Evolutionary conservation across 2,113 vertebrate genomes (phyloP), one percentile per base, ranked within the genome.

Genomic region (Corydoras maculifer): DNA sequence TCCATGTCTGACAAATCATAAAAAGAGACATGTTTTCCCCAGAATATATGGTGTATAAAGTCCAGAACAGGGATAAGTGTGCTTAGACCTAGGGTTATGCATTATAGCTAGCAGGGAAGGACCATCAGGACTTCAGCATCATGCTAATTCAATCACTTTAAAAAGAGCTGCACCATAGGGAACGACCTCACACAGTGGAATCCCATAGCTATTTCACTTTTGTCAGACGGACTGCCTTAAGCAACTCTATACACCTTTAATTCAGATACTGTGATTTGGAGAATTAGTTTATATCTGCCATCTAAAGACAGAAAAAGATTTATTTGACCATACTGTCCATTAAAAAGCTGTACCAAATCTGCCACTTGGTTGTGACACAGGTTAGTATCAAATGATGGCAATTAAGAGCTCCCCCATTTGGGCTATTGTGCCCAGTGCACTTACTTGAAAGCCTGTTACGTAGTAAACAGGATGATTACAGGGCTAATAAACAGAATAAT

Each of bases 241-340:
- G 86, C 85, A 75, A 80, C 73, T 61, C 75, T 76, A 43, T 43
- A 70, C 78, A 82, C 77, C 77, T 80, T 73, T 81, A 77, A 84
- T 85, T 81, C 82, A 76, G 75, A 80, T 77, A 85, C 75, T 76
- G 73, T 30, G 58, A 68, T 79, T 77, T 43, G 35, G 35, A 43
- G 35, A 43, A 43, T 43, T 43, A 43, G 35, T 43, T 43, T 43
- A 4, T 43, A 43, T 43, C 35, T 43, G 35, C 35, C 73, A 75
- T 82, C 83, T 88, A 85, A 86, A 80, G 83, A 85, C 81, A 86
- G 86, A 81, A 86, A 80, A 87, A 85, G 86, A 85, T 82, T 82
- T 78, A 84, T 87, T 85, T 81, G 82, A 76, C 84, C 79, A 85
- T 77, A 75, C 78, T 69, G 75, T 82, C 82, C 82, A 70, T 78